Base-by-base conservation (phyloP, 2,888 invertebrate genomes). In the Geotrupes spiniger region DNA sequence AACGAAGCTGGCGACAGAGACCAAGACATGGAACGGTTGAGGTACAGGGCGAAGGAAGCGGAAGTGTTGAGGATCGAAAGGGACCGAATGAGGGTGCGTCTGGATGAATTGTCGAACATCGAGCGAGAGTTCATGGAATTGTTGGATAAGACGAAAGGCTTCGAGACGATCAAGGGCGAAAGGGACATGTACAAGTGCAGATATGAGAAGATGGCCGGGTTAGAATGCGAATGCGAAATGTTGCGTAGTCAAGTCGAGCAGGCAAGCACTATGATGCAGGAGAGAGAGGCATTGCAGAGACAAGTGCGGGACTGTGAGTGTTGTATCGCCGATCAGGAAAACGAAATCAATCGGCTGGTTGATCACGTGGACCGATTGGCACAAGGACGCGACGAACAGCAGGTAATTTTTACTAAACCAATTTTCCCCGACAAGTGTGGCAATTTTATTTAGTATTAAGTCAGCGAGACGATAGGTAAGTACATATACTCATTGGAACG, bases 321-420 rank as follows among this genome's bases (percentile, higher is more conserved):
- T 50, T 75, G 75, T 63, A 70, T 77, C 12, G 76, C 78, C 65
- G 80, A 80, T 52, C 78, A 79, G 66, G 79, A 77, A 43, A 75
- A 77, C 57, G 80, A 81, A 70, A 79, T 81, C 28, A 78, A 74
- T 65, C 74, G 74, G 60, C 66, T 81, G 47, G 74, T 77, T 0
- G 52, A 65, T 44, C 78, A 81, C 66, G 75, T 81, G 31, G 78
- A 80, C 58, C 69, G 69, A 52, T 63, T 80, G 49, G 71, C 69
- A 11, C 53, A 64, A 51, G 65, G 65, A 25, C 55, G 65, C 28
- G 69, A 70, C 42, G 60, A 68, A 21, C 66, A 73, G 53, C 68
- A 71, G 66, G 71, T 71, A 67, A 61, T n/a, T 11, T 33, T 33
- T 2, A 33, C 11, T 5, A 31, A 28, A 44, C 27, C 44, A 44